Percentiles rank a stretch among this genome's conserved stretches.
These are phyloP conservation scores for Calcarius lapponicus DNA, from an alignment of 2,797 vertebrate genomes.

Conservation along the genomic window DNA sequence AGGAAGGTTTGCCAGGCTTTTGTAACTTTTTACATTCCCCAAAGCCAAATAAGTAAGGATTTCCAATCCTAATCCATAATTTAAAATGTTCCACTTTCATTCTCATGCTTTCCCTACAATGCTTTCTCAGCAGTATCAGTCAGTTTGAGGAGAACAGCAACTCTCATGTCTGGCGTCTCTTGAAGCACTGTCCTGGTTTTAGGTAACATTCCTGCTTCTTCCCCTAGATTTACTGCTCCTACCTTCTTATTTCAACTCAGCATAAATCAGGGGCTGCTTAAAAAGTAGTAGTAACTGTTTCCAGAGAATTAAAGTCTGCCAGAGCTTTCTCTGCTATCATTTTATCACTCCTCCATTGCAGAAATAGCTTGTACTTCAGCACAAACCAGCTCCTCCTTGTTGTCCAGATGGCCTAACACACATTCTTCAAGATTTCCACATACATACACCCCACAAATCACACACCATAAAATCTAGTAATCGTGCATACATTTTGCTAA, in stretches of 20 bases:
- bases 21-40: neutral
- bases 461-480: slow-evolving; percentile 2
- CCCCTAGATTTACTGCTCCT: neutral
- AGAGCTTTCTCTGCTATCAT: slow-evolving; percentile 4
- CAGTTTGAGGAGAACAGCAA: neutral
- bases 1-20: neutral
- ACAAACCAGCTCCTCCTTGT: neutral
- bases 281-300: neutral
- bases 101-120: neutral
- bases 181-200: neutral
- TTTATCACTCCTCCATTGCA: slow-evolving; percentile 16
- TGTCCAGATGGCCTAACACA: neutral
- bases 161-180: accelerated
- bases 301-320: neutral
- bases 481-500: neutral
- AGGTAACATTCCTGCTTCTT: neutral
- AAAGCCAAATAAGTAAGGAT: neutral
- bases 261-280: neutral
- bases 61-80: neutral
- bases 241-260: neutral
- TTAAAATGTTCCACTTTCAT: neutral
- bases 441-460: slow-evolving; percentile 3
- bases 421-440: neutral
- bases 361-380: neutral
- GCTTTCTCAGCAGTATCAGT: neutral